Conservation (phyloP, 2,888 invertebrate genomes). For the Diarsia brunnea region DNA sequence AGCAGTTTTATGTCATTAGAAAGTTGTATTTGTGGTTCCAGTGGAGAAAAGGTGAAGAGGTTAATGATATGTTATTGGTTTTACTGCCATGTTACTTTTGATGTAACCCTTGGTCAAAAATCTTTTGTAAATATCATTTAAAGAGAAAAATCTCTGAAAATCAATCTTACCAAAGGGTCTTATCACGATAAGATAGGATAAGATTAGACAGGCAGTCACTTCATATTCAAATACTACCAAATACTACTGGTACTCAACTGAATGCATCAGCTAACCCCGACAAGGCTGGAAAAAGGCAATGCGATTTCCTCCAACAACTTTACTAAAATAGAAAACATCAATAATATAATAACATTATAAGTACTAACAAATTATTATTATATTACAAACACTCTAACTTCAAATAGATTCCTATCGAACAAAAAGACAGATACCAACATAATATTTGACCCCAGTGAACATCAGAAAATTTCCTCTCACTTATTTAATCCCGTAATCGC, state of each 20-base stretch:
- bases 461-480: slow-evolving; percentile 74
- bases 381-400: not conserved
- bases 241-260: not conserved
- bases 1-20: slow-evolving; percentile 28
- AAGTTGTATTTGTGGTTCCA: slow-evolving; percentile 23
- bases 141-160: not conserved
- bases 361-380: not conserved
- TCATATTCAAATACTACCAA: not conserved
- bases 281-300: not conserved
- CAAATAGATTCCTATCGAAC: slow-evolving; percentile 30
- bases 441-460: slow-evolving; percentile 73
- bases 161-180: not conserved
- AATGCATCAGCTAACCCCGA: not conserved
- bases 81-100: not conserved
- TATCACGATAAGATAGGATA: too few species aligned
- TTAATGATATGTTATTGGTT: slow-evolving; percentile 14
- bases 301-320: not conserved
- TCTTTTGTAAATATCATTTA: not conserved
- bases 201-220: not conserved
- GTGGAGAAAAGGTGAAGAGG: slow-evolving; percentile 12
- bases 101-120: not conserved
- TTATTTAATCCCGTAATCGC: slow-evolving; percentile 74
- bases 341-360: not conserved
- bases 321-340: not conserved
- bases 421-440: slow-evolving; percentile 34